A percentile compares a stretch with the other conserved stretches of the same genome.
Conservation (phyloP, 2,888 invertebrate genomes). For the Tipula unca region DNA sequence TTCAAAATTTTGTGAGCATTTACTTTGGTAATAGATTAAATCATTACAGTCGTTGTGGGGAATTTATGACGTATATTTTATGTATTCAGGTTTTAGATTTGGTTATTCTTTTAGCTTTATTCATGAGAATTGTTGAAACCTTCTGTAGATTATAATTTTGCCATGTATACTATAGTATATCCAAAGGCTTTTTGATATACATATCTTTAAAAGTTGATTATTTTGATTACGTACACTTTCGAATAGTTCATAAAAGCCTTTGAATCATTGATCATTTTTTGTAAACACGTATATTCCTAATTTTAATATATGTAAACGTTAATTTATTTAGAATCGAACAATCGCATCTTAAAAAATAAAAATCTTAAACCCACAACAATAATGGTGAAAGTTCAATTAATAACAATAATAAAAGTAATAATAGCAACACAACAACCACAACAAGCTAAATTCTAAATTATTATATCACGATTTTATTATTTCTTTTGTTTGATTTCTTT, state of each 20-base stretch:
- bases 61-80: neutral
- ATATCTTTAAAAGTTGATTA: too few species aligned
- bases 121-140: too few species aligned
- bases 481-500: conserved; percentile 9
- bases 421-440: neutral
- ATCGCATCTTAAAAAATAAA: neutral
- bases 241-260: too few species aligned
- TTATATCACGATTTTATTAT: conserved; percentile 18
- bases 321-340: neutral
- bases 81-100: too few species aligned
- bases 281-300: neutral
- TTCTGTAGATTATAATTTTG: too few species aligned
- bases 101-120: too few species aligned
- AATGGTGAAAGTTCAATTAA: conserved; percentile 15
- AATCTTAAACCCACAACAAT: neutral
- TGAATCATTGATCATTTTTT: too few species aligned
- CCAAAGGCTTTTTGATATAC: too few species aligned
- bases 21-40: neutral
- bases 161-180: too few species aligned
- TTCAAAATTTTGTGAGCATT: neutral
- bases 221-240: too few species aligned
- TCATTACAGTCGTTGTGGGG: neutral
- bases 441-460: conserved; percentile 15
- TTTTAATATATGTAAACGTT: neutral
- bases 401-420: neutral